Evolutionary conservation across 2,888 invertebrate species (phyloP), one percentile per base, ranked within the genome.

Genomic region (Brassicogethes aeneus): DNA sequence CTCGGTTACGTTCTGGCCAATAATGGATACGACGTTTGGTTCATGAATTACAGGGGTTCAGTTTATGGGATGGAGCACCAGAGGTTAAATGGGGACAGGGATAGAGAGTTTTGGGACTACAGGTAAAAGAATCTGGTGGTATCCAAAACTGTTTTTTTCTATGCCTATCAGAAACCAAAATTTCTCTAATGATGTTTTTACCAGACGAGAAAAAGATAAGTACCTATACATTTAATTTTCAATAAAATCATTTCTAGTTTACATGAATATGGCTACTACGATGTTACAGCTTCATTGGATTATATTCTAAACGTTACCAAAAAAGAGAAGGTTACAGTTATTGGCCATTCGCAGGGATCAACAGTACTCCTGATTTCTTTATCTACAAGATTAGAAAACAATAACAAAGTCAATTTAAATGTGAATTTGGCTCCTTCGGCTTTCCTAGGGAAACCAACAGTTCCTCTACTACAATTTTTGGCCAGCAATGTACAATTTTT

Each of bases 231-330:
- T 23, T 23, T 5, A 5, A 23, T 23, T 23, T 23, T 23, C 10
- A 23, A 23, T 23, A 23, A 23, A 5, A 5, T 32, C 12, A 10
- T 3, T 32, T 32, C 12, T 54, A 85, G 86, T 41, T 90, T 82
- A 80, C 85, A 90, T 57, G 81, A 87, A 58, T 85, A 89, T 61
- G 85, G 82, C 1, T 65, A 73, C 40, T 75, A 70, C 47, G 92
- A 93, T 62, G 58, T 91, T 30, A 86, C 90, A 1, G 77, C 83
- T 0, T 80, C 79, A 69, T 79, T 93, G 32, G 82, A 91, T 58
- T 76, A 79, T 54, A 70, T 80, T 10, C 63, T 79, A 1, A 52
- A 57, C 0, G 35, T 50, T 2, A 82, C 85, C 0, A 72, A 73
- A 0, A 68, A 72, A 14, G 45, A 71, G 0, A 69, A 77, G 36